Conservation (phyloP, 2,797 vertebrate genomes). For the Acanthornis magna region DNA sequence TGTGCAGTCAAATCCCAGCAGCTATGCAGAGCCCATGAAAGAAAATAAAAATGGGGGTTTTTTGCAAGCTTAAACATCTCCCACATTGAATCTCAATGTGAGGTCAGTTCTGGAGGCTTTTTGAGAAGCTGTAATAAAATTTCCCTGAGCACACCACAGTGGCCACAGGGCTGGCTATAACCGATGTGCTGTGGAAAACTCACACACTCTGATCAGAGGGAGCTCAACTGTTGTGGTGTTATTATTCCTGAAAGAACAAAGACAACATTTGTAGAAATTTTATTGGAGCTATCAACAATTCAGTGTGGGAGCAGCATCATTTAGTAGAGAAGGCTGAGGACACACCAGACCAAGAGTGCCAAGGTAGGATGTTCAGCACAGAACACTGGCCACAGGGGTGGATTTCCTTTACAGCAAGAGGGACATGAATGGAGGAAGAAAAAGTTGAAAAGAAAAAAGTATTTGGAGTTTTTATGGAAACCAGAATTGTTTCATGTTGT, state of each 20-base stretch:
- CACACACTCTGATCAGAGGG: background rate
- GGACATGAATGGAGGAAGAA: background rate
- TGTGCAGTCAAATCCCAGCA: background rate
- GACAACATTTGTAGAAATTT: background rate
- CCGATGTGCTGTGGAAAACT: background rate
- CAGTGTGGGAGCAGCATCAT: background rate
- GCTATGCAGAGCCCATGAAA: background rate
- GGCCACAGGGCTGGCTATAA: background rate
- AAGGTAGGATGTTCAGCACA: background rate
- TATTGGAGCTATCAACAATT: background rate
- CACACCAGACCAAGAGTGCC: accelerated
- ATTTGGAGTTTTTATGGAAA: background rate
- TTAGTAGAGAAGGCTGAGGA: background rate
- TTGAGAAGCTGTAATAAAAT: background rate
- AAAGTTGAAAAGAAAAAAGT: background rate
- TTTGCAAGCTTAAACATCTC: background rate
- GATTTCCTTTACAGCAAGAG: background rate
- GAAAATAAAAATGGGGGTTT: accelerated
- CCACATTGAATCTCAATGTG: background rate
- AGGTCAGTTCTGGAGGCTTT: background rate
- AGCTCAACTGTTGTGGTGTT: background rate
- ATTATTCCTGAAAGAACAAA: background rate
- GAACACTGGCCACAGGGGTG: accelerated
- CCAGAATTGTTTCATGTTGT: background rate
- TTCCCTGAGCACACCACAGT: background rate